These are phyloP conservation scores for Macrophya annulata DNA, from an alignment of 2,888 invertebrate species.

Conservation along the genomic window DNA sequence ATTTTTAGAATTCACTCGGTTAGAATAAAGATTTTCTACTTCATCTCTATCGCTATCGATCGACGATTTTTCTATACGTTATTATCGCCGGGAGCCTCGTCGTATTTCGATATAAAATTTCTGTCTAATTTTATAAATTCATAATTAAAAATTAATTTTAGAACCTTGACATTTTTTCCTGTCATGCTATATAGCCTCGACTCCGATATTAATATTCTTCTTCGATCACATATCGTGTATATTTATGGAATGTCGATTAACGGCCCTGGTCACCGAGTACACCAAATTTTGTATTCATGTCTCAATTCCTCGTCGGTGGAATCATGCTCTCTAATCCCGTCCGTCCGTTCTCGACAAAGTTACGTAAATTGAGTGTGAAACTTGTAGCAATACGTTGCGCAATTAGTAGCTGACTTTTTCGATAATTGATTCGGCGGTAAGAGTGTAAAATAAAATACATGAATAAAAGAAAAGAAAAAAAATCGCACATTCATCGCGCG, in stretches of 20 bases:
- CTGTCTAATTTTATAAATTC: no score
- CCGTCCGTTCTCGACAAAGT: conserved; percentile 30
- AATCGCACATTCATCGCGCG: conserved; percentile 6
- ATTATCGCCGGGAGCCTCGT: not conserved
- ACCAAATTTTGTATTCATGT: not conserved
- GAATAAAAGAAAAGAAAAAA: not conserved
- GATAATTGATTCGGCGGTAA: conserved; percentile 15
- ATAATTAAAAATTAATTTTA: not conserved
- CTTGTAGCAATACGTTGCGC: conserved; percentile 4
- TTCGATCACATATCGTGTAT: not conserved
- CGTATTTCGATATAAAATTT: not conserved
- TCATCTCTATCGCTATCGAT: not conserved
- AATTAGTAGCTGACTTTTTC: not conserved
- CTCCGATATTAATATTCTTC: conserved; percentile 20
- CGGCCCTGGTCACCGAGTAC: not conserved
- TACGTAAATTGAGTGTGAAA: conserved; percentile 48
- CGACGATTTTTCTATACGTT: not conserved
- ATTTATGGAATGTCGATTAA: not conserved
- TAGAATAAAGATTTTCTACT: not conserved
- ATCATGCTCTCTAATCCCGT: conserved; percentile 50
- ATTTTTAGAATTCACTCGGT: not conserved
- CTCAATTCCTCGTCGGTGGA: conserved; percentile 31
- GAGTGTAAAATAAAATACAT: not conserved
- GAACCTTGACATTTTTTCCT: not conserved
- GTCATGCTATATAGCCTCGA: not conserved